A percentile compares a stretch with the other conserved stretches of the same genome.
Evolutionary conservation across 2,113 vertebrate species (phyloP).

Genomic region (Strix aluco): DNA sequence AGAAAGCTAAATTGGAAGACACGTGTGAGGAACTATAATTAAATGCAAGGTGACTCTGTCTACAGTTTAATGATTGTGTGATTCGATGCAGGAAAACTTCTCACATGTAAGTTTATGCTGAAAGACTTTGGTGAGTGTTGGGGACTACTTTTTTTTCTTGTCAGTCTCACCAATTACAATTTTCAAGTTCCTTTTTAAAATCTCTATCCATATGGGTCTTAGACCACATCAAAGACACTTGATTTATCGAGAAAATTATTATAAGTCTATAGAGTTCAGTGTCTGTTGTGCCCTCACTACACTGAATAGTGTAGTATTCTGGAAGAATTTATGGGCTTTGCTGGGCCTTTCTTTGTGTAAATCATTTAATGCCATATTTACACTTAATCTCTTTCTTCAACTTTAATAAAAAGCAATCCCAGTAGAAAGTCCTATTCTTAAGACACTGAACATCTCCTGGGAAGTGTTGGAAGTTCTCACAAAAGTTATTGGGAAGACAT

Average conservation of each 20-base stretch:
- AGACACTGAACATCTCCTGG: background rate
- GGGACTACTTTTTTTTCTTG: background rate
- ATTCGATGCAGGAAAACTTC: background rate
- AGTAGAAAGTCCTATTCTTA: background rate
- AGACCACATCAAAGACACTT: background rate
- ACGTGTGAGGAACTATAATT: background rate
- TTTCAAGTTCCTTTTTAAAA: background rate
- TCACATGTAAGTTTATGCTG: background rate
- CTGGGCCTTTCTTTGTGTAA: background rate
- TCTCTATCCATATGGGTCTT: background rate
- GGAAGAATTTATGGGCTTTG: background rate
- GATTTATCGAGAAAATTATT: background rate
- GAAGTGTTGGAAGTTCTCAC: background rate
- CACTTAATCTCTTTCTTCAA: background rate
- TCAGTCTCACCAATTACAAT: background rate
- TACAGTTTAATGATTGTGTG: background rate
- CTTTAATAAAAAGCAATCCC: background rate
- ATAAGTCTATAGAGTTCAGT: background rate
- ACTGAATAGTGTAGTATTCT: background rate
- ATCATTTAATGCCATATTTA: background rate
- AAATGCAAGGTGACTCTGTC: background rate
- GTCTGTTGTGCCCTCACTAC: background rate
- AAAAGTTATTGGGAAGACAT: background rate
- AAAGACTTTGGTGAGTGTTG: background rate
- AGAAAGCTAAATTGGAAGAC: background rate